These are phyloP conservation scores for Subacronicta megacephala DNA, from an alignment of 2,888 invertebrate species.

Conservation along the genomic window DNA sequence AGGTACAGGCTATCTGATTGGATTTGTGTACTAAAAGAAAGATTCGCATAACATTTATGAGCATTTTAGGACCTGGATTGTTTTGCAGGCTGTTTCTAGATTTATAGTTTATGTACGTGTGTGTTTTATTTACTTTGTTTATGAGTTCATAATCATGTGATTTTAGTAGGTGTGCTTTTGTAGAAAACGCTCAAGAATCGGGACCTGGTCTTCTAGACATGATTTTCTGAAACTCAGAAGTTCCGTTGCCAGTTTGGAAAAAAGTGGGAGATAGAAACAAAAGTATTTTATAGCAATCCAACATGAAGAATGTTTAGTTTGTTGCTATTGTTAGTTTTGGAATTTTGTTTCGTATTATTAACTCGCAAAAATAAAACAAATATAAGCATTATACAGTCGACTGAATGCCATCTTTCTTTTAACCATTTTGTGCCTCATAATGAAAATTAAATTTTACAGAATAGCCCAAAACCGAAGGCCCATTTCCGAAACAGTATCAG, in stretches of 20 bases:
- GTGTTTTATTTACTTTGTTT: not conserved
- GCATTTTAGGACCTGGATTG: conserved; percentile 4
- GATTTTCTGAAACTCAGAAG: too few species aligned
- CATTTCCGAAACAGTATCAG: conserved; percentile 55
- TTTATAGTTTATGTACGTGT: not conserved
- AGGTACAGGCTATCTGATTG: conserved; percentile 39
- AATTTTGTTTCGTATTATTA: too few species aligned
- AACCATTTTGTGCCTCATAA: conserved; percentile 33
- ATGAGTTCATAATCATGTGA: too few species aligned
- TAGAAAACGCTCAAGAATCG: too few species aligned
- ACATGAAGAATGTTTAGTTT: too few species aligned
- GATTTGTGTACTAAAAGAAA: conserved; percentile 25
- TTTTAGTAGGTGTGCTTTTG: not conserved
- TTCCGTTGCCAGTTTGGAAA: too few species aligned
- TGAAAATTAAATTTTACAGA: conserved; percentile 51
- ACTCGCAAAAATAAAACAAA: conserved; percentile 4
- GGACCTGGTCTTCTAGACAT: too few species aligned
- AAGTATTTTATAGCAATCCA: too few species aligned
- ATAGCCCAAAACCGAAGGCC: conserved; percentile 43
- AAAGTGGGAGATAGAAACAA: too few species aligned
- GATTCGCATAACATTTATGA: conserved; percentile 13
- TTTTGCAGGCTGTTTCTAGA: conserved; percentile 5
- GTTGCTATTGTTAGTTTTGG: too few species aligned
- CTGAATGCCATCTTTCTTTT: conserved; percentile 13
- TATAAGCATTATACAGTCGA: too few species aligned